phyloP scores from a whole-genome alignment of 2,888 invertebrate species.

The Crossocerus cetratus region DNA sequence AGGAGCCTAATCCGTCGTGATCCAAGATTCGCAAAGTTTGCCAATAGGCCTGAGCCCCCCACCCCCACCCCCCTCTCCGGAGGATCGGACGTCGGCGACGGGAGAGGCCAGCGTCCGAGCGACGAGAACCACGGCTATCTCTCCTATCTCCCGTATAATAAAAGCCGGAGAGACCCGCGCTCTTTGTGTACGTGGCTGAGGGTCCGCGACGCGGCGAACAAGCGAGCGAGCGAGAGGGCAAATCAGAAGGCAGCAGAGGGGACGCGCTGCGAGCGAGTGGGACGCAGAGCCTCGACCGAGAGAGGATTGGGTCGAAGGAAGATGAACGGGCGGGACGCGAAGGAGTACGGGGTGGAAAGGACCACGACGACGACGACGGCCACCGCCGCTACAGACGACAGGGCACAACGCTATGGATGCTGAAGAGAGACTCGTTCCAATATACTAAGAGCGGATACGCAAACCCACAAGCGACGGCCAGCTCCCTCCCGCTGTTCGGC shows the following conservation, averaged over 20 bases:
- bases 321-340: slow-evolving; percentile 25
- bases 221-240: slow-evolving; percentile 5
- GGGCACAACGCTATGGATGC: slow-evolving; percentile 36
- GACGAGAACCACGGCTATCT: slow-evolving; percentile 48
- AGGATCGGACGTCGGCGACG: slow-evolving; percentile 23
- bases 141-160: slow-evolving; percentile 66
- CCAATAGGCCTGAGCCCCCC: slow-evolving; percentile 46
- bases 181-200: slow-evolving; percentile 64
- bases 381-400: slow-evolving; percentile 27
- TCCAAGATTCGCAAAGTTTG: slow-evolving; percentile 61
- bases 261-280: slow-evolving; percentile 7
- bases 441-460: slow-evolving; percentile 74
- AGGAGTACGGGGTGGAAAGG: slow-evolving; percentile 19
- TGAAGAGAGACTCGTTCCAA: slow-evolving; percentile 63
- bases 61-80: slow-evolving; percentile 33
- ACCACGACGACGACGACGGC: slow-evolving; percentile 24
- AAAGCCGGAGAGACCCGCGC: slow-evolving; percentile 59
- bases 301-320: slow-evolving; percentile 58
- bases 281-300: slow-evolving; percentile 37
- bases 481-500: slow-evolving; percentile 56
- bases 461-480: slow-evolving; percentile 66
- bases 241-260: neutral
- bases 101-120: slow-evolving; percentile 12
- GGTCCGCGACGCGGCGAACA: slow-evolving; percentile 33
- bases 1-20: slow-evolving; percentile 64